phyloP scores from a whole-genome alignment of 2,888 invertebrate genomes.

The Drosophila aldrichi region DNA sequence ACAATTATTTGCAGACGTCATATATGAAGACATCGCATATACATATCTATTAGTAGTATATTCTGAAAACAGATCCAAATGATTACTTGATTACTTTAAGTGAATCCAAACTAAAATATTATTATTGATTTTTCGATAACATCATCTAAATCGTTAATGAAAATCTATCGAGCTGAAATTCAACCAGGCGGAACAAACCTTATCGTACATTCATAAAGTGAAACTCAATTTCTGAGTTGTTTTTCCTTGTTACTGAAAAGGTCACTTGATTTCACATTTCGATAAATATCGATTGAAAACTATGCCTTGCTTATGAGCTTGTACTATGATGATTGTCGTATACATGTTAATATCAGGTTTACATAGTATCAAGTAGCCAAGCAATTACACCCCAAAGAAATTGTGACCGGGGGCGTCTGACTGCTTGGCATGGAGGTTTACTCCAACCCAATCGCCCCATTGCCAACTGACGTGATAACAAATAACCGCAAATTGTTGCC shows the following conservation, averaged over 20 bases:
- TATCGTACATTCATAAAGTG: neutral
- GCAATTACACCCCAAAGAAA: neutral
- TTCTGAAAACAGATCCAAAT: too few relatives aligned
- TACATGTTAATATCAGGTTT: neutral
- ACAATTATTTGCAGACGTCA: neutral
- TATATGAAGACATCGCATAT: neutral
- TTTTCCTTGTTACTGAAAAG: neutral
- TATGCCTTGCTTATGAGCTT: neutral
- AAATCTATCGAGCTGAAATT: too few relatives aligned
- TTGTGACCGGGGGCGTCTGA: neutral
- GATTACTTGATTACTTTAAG: neutral
- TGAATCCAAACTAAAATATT: neutral
- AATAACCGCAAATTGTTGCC: constrained; percentile 74
- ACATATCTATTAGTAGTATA: neutral
- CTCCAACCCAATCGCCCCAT: constrained; percentile 41
- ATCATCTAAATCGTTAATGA: neutral
- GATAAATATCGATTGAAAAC: constrained; percentile 9
- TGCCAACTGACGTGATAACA: constrained; percentile 83
- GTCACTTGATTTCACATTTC: constrained; percentile 1
- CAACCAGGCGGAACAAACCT: neutral
- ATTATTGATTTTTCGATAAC: neutral
- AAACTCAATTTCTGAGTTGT: neutral
- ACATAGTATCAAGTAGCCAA: constrained; percentile 17
- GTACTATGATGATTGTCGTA: neutral
- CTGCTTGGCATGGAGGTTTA: constrained; percentile 9